Base-by-base conservation (phyloP, 2,888 invertebrate genomes). In the Agrotis puta region DNA sequence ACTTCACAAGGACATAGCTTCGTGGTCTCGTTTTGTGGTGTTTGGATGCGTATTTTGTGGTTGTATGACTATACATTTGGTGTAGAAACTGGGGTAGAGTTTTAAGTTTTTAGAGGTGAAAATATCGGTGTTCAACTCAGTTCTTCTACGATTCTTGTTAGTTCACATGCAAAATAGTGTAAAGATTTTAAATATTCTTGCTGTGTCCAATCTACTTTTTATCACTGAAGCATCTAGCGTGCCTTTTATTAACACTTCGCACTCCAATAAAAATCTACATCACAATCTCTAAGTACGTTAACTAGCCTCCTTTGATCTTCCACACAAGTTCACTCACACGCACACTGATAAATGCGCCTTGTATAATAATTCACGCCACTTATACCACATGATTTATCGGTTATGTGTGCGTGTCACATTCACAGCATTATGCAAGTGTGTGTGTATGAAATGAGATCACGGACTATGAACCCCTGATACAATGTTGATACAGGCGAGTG, bases 381-480 rank as follows among this genome's bases (percentile, higher is more conserved):
- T 76, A 70, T 50, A 81, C 61, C 79, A 75, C 72, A 64, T 82
- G 81, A 81, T 74, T 72, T 78, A 72, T 66, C 16, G 72, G 57
- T 57, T 39, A 16, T 69, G 76, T 74, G 66, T 77, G 68, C 66
- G 57, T 65, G 59, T 70, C 64, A 66, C 22, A 39, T 62, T 62
- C 66, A 53, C 58, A 48, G 43, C 62, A 57, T 24, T 57, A 48
- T 58, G 45, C 39, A 56, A 33, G 27, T 64, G 70, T 65, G 76
- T 77, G 74, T 54, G 39, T 84, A 82, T 81, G 77, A 77, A 88
- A 88, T 79, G 87, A 86, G 86, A 84, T 81, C 87, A 86, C 77
- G 88, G 86, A 88, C 90, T 89, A 83, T 87, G 90, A 87, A 89
- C 88, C 77, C 71, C 73, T 80, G 83, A 82, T 81, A 81, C 72